Percentiles rank a stretch among this genome's conserved stretches.
Conservation (phyloP, 2,113 vertebrate species). For the Leptocoma aspasia region DNA sequence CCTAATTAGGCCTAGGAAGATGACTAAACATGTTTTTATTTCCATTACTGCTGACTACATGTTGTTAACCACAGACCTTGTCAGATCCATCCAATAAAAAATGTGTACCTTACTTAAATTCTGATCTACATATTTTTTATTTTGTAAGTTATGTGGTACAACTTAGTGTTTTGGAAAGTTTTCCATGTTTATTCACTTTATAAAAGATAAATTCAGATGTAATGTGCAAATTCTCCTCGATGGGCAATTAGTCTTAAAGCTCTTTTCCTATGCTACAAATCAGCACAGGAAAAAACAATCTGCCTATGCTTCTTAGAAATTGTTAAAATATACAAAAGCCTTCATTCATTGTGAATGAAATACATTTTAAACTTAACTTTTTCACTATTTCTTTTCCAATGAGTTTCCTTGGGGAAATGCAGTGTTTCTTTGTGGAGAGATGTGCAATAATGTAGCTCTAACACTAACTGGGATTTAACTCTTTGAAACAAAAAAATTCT, state of each 20-base stretch:
- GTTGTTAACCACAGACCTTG: neutral
- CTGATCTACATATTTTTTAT: neutral
- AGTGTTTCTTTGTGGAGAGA: neutral
- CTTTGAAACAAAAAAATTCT: conserved; percentile 24
- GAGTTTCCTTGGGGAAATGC: conserved; percentile 23
- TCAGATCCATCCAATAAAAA: neutral
- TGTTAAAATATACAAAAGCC: neutral
- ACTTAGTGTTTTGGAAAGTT: neutral
- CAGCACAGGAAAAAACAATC: neutral
- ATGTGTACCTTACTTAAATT: neutral
- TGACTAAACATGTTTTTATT: neutral
- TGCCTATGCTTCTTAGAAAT: neutral
- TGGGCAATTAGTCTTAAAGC: neutral
- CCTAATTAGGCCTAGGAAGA: conserved; percentile 13
- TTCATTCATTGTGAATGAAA: conserved; percentile 34
- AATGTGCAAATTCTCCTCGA: neutral
- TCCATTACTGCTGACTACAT: neutral
- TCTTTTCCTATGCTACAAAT: neutral
- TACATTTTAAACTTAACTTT: conserved; percentile 56
- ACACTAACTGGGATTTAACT: neutral
- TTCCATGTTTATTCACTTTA: neutral
- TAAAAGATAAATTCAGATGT: neutral
- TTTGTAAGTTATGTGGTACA: neutral
- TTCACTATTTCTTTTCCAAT: conserved; percentile 53
- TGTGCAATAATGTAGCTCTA: neutral